A percentile compares a stretch with the other conserved stretches of the same genome.
Conservation (phyloP, 2,888 invertebrate species). For the Dorcus hopei region DNA sequence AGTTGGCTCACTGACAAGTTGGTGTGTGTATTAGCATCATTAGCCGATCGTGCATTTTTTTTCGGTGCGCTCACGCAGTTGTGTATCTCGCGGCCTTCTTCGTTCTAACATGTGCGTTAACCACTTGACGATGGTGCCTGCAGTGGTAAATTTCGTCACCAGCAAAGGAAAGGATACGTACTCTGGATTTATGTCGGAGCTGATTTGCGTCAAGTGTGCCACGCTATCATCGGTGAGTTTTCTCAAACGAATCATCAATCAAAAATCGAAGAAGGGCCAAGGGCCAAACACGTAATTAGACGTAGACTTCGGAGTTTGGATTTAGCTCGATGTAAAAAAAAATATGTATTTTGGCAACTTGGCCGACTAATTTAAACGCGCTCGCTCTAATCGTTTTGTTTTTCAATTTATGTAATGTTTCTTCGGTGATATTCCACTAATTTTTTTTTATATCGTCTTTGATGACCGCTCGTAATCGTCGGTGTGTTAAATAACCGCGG, state of each 20-base stretch:
- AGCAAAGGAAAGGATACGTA: conserved; percentile 47
- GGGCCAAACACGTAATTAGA: too few species aligned
- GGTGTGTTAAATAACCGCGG: neutral
- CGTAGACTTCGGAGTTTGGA: neutral
- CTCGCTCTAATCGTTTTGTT: neutral
- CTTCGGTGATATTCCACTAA: too few species aligned
- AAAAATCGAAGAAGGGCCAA: too few species aligned
- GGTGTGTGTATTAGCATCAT: too few species aligned
- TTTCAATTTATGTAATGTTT: too few species aligned
- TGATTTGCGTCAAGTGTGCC: conserved; percentile 44
- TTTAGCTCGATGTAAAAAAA: neutral
- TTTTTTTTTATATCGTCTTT: too few species aligned
- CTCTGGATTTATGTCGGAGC: conserved; percentile 46
- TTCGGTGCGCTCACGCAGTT: neutral
- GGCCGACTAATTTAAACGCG: neutral
- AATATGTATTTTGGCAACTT: too few species aligned
- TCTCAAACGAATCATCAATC: too few species aligned
- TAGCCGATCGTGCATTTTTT: too few species aligned
- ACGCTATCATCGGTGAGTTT: conserved; percentile 41
- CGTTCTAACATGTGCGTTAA: conserved; percentile 45
- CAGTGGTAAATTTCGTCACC: conserved; percentile 47
- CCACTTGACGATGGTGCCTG: conserved; percentile 47
- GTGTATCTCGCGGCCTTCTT: neutral
- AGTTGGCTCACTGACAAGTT: too few species aligned
- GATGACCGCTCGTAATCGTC: too few species aligned